These are phyloP conservation scores for Drosophila incognita DNA, from an alignment of 2,888 invertebrate species.

Conservation along the genomic window DNA sequence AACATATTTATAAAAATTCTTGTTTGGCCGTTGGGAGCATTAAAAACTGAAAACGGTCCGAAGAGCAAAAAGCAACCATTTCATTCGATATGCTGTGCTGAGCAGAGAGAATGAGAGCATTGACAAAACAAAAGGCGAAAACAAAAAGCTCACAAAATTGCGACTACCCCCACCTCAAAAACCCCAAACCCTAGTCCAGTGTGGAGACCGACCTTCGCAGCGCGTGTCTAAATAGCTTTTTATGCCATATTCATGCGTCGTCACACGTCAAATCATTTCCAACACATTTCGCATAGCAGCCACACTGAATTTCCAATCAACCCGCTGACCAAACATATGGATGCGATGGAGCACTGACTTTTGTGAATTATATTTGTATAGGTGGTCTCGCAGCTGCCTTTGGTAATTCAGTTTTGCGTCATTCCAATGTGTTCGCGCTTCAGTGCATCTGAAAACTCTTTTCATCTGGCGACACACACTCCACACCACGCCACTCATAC, in stretches of 20 bases:
- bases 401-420: conserved; percentile 45
- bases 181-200: neutral
- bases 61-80: conserved; percentile 35
- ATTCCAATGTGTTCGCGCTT: conserved; percentile 50
- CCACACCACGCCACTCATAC: conserved; percentile 14
- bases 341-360: conserved; percentile 3
- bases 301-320: conserved; percentile 7
- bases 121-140: conserved; percentile 9
- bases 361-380: conserved; percentile 15
- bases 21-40: neutral
- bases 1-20: conserved; percentile 15
- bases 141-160: conserved; percentile 1
- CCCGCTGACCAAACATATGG: conserved; percentile 20
- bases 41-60: conserved; percentile 13
- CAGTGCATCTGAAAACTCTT: conserved; percentile 50
- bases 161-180: neutral
- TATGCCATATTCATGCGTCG: conserved; percentile 50
- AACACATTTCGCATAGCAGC: conserved; percentile 38
- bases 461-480: conserved; percentile 41
- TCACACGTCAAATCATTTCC: conserved; percentile 59
- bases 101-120: conserved; percentile 46
- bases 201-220: conserved; percentile 6
- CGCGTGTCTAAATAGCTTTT: conserved; percentile 32
- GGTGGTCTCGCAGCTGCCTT: conserved; percentile 31
- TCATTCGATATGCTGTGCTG: conserved; percentile 52